Evolutionary conservation across 2,113 vertebrate genomes (phyloP).

Genomic region (Callipepla squamata): DNA sequence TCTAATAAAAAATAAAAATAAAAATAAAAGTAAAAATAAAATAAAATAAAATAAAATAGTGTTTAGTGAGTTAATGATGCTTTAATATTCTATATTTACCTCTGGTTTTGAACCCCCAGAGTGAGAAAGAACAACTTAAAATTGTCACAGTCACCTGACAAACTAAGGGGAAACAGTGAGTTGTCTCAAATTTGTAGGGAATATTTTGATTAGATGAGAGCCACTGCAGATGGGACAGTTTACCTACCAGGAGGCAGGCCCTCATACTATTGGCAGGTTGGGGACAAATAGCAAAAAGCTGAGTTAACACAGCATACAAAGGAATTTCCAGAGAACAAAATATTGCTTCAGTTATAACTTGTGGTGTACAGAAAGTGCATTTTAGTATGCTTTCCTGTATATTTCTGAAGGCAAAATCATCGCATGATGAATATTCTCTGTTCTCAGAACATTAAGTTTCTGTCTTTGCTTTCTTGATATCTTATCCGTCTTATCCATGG

Average conservation of each 20-base stretch:
- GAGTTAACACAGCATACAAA: not conserved
- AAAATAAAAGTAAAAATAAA: not conserved
- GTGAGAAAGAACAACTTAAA: constrained; percentile 44
- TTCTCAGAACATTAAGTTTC: not conserved
- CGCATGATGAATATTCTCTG: not conserved
- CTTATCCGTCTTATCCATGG: not conserved
- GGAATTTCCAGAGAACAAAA: not conserved
- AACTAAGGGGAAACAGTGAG: not conserved
- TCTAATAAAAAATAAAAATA: not conserved
- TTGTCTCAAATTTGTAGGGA: constrained; percentile 39
- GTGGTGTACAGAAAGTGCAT: not conserved
- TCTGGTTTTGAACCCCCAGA: constrained; percentile 23
- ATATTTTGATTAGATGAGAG: constrained; percentile 37
- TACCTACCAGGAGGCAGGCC: not conserved
- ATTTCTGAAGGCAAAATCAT: not conserved
- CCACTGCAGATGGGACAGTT: not conserved
- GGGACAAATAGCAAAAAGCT: not conserved
- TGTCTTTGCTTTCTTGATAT: not conserved
- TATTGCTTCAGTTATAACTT: not conserved
- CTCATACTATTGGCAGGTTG: not conserved
- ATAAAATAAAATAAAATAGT: not conserved
- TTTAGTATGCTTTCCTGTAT: not conserved
- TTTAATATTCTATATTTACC: constrained; percentile 9
- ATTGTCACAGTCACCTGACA: not conserved
- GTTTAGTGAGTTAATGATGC: constrained; percentile 61